Evolutionary conservation across 2,888 invertebrate genomes (phyloP).

Genomic region (Caenorhabditis uteleia): DNA sequence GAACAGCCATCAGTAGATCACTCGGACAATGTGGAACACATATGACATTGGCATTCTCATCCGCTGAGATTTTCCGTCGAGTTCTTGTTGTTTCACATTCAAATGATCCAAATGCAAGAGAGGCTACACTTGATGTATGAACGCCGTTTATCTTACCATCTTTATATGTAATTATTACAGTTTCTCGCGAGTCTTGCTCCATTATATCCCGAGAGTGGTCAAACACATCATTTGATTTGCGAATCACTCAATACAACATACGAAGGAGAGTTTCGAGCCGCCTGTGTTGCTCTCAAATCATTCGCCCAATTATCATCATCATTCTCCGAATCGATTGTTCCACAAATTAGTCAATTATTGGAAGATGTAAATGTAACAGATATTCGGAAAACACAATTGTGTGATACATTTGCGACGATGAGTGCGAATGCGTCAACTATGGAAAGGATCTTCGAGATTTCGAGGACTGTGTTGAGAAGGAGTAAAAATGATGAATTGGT

Average conservation of each 20-base stretch:
- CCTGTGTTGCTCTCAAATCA: constrained; percentile 90
- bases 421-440: constrained; percentile 21
- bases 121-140: constrained; percentile 78
- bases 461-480: constrained; percentile 20
- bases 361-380: constrained; percentile 19
- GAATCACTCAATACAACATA: constrained; percentile 82
- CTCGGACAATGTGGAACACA: constrained; percentile 95
- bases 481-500: constrained; percentile 20
- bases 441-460: constrained; percentile 30
- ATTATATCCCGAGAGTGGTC: constrained; percentile 13
- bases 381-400: constrained; percentile 14
- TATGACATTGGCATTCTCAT: constrained; percentile 87
- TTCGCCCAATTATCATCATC: constrained; percentile 92
- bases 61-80: constrained; percentile 69
- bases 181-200: constrained; percentile 10
- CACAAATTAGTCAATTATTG: constrained; percentile 27
- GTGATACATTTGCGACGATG: constrained; percentile 21
- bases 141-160: background rate
- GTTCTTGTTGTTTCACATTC: constrained; percentile 93
- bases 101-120: constrained; percentile 92
- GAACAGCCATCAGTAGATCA: constrained; percentile 88
- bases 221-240: constrained; percentile 48
- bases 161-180: background rate
- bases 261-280: constrained; percentile 92
- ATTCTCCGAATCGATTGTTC: constrained; percentile 24